Conservation (phyloP, 2,113 vertebrate genomes). For the Apus apus region DNA sequence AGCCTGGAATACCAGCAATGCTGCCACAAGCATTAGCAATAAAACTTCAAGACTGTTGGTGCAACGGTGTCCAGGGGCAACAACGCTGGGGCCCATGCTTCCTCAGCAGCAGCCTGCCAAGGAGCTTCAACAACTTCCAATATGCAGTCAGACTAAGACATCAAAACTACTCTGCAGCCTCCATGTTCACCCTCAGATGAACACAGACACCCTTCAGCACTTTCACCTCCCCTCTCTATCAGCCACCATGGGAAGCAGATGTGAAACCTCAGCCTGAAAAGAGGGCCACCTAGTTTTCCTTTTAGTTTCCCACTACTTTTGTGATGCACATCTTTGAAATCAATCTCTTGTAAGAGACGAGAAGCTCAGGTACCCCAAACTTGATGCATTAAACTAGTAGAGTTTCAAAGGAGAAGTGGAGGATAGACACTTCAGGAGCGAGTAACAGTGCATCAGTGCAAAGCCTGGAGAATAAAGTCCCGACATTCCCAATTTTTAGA, state of each 20-base stretch:
- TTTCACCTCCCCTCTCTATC: background rate
- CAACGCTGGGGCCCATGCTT: background rate
- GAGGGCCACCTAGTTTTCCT: background rate
- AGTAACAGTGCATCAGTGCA: background rate
- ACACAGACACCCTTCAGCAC: background rate
- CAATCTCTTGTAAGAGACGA: background rate
- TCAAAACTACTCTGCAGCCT: background rate
- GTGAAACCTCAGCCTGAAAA: background rate
- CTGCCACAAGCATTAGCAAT: background rate
- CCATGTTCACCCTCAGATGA: background rate
- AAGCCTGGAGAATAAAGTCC: background rate
- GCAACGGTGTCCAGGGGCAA: conserved; percentile 56
- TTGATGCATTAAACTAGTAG: background rate
- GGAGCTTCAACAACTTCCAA: background rate
- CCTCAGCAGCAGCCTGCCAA: background rate
- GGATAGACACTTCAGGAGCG: background rate
- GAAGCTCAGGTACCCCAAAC: background rate
- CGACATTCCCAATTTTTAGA: background rate
- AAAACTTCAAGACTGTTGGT: conserved; percentile 43
- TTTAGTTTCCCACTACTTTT: background rate
- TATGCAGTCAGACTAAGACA: background rate
- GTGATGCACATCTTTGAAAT: background rate
- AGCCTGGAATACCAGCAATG: conserved; percentile 18
- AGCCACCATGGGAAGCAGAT: background rate
- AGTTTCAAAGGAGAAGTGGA: background rate